Base-by-base conservation (phyloP, 1,140 invertebrate species). In the Centruroides vittatus region DNA sequence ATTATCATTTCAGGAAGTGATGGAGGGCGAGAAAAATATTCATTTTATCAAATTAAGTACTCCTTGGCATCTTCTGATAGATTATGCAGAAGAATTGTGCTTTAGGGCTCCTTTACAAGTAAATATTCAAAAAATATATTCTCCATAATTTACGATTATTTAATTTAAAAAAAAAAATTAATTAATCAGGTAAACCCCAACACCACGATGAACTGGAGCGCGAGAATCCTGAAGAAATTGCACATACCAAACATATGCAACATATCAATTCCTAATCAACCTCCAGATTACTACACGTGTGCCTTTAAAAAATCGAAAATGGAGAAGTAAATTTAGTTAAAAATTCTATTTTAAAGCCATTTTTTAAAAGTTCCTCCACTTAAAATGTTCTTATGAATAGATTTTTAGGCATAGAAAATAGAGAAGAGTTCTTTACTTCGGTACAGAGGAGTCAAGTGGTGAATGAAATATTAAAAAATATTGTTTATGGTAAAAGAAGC, bases 271-370 rank as follows among this genome's bases (percentile, higher is more conserved):
- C 81, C 81, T 6, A 79, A 80, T 63, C 73, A 77, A 62, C 80
- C 81, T 8, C 68, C 78, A 3, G 77, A 81, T 62, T 82, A 77
- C 68, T 82, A 79, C 72, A 82, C 80, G 1, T 82, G 81, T 68
- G 75, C 77, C 50, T 82, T 82, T 68, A 79, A 80, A 65, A 79
- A 75, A 61, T 79, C 79, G 5, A 82, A 82, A 69, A 70, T 82
- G 4, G 73, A 80, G 62, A 80, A 76, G 80, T 81, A 23, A 23
- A 23, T 23, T 23, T 23, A 23, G 2, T 2, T 23, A 23, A 23
- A 23, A 23, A 23, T 23, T 23, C 23, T 23, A 23, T 23, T 23
- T 23, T 23, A 23, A 23, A 23, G 23, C 23, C 1, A 34, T 48
- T 36, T 66, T 35, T 34, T 36, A 5, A 23, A 23, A 1, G 23